Base-by-base conservation (phyloP, 1,140 invertebrate species). In the Triops cancriformis region DNA sequence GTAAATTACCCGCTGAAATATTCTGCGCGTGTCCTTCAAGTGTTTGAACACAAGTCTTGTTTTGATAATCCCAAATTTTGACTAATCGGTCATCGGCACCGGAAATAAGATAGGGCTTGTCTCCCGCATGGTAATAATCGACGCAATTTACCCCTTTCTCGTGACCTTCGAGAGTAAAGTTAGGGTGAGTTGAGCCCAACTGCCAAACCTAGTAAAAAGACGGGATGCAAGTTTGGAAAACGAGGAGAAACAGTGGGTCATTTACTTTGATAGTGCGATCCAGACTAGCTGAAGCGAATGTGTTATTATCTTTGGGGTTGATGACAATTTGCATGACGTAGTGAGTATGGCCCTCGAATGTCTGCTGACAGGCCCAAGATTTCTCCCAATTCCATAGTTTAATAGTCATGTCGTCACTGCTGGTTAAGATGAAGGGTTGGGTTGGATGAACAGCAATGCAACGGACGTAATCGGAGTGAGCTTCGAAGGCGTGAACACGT, bases 321-420 rank as follows among this genome's bases (percentile, higher is more conserved):
- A 99, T 95, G 0, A 98, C 97, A 82, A 99, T 94, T 85, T 99
- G 97, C 98, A 99, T 99, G 0, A 99, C 97, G 84, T 99, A 99
- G 84, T 99, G 98, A 0, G 95, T 96, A 85, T 99, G 98, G 0
- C 98, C 96, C 83, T 98, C 96, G 83, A 98, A 98, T 1, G 98
- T 93, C 85, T 99, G 97, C 82, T 98, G 97, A 82, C 96, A 96
- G 0, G 92, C 88, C 96, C 97, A 99, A 81, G 93, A 90, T 83
- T 98, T 98, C 31, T 99, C 98, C 98, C 98, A 99, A 85, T 99
- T 99, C 98, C 98, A 99, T 31, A 99, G 85, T 86, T 99, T 99
- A 74, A 99, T 99, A 28, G 95, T 86, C 93, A 99, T 97, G 83
- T 99, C 98, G 90, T 99, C 96, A 87, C 96, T 98, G 83, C 95